Conservation (phyloP, 2,113 vertebrate species). For the Lepus europaeus region DNA sequence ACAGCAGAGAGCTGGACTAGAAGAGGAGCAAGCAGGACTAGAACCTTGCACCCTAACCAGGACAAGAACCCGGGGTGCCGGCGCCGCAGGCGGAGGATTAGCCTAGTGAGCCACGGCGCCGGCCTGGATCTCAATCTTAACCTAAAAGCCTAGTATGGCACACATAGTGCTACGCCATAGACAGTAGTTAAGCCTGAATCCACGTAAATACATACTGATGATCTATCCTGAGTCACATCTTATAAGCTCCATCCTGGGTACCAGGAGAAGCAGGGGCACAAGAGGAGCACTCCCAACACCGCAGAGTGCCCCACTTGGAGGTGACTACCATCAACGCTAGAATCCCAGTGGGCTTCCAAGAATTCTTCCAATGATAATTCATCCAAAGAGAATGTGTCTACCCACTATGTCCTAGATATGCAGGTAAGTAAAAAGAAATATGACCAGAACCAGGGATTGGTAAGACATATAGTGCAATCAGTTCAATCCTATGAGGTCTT, state of each 20-base stretch:
- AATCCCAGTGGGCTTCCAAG: background rate
- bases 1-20: too few species aligned
- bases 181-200: background rate
- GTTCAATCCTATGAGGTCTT: background rate
- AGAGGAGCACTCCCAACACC: background rate
- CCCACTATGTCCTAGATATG: background rate
- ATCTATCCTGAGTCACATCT: background rate
- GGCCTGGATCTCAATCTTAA: background rate
- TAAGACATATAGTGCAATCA: background rate
- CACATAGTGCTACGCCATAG: background rate
- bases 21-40: too few species aligned
- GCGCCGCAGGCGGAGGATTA: too few species aligned
- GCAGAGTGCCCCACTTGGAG: background rate
- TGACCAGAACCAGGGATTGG: background rate
- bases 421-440: background rate
- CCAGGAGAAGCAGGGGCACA: background rate
- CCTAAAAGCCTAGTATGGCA: background rate
- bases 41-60: too few species aligned
- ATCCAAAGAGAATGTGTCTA: background rate
- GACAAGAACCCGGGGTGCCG: too few species aligned
- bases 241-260: background rate
- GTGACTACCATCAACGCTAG: background rate
- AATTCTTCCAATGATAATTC: background rate
- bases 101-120: too few species aligned
- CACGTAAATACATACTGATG: fast-evolving